A percentile compares a stretch with the other conserved stretches of the same genome.
Evolutionary conservation across 2,888 invertebrate genomes (phyloP).

Genomic region (Protodeltote pygarga): DNA sequence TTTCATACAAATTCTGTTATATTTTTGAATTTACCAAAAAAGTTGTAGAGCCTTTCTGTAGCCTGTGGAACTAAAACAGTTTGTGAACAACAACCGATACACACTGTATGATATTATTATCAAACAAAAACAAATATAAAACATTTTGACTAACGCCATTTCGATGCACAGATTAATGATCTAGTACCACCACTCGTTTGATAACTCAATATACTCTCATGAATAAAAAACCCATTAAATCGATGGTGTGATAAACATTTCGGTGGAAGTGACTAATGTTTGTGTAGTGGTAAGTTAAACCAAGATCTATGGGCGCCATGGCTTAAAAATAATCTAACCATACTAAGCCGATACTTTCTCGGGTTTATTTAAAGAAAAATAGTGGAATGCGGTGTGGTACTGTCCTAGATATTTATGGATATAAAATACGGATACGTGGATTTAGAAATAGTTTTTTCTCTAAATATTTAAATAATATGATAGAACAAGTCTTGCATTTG

Average conservation of each 20-base stretch:
- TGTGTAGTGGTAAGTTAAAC: constrained; percentile 34
- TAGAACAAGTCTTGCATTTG: too few relatives aligned
- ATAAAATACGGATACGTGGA: too few relatives aligned
- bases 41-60: too few relatives aligned
- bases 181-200: constrained; percentile 47
- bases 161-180: constrained; percentile 47
- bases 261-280: constrained; percentile 51
- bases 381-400: too few relatives aligned
- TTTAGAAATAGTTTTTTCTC: too few relatives aligned
- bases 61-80: not conserved
- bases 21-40: too few relatives aligned
- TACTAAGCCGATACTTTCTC: constrained; percentile 1
- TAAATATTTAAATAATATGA: too few relatives aligned
- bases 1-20: too few relatives aligned
- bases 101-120: not conserved
- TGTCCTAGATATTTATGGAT: too few relatives aligned
- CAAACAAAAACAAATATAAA: constrained; percentile 16
- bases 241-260: constrained; percentile 59
- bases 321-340: constrained; percentile 16
- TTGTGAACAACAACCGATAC: not conserved
- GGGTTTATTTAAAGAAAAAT: too few relatives aligned
- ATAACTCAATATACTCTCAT: constrained; percentile 75
- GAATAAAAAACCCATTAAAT: constrained; percentile 75
- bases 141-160: constrained; percentile 53
- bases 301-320: constrained; percentile 16